Base-by-base conservation (phyloP, 2,797 vertebrate genomes). In the Tapera naevia region DNA sequence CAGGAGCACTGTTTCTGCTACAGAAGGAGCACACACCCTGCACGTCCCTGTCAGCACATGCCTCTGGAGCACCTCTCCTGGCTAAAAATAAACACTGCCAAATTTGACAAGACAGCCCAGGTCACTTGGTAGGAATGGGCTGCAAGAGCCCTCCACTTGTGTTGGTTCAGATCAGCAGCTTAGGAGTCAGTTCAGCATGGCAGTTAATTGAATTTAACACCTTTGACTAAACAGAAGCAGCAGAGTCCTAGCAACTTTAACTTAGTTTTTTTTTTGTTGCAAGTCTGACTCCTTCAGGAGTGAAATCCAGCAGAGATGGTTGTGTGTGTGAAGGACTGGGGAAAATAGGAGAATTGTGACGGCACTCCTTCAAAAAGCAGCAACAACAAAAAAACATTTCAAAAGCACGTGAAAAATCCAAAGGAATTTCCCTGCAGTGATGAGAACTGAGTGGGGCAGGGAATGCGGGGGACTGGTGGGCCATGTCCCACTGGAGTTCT, bases 41-140 rank as follows among this genome's bases (percentile, higher is more conserved):
- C 69, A 71, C n/a, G 94, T 71, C 85, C 94, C 84, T 98, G 98
- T 98, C 98, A 99, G 93, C 97, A 94, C 98, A 98, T 99, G 97
- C 97, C 98, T 99, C 95, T 97, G 97, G 80, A 98, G 98, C 98
- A 98, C 98, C 98, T 98, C 97, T 98, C 95, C 96, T 82, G 93
- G 96, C 99, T 99, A 99, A 99, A 99, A 99, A 99, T 99, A 99
- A 98, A 98, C 81, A 70, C 93, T 76, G 97, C 96, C 94, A 94
- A 96, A 97, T 97, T 97, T 96, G 97, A 96, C 83, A 32, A 90
- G 80, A 94, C 88, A 89, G 87, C 53, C 97, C 22, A 10, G 67
- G 74, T 88, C 1, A 91, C 64, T 94, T 91, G 95, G 95, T 65
- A 84, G 93, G 96, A 96, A 95, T 85, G 94, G 96, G 64, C 73